These are phyloP conservation scores for Bicyclus anynana DNA, from an alignment of 1,140 invertebrate species.

Conservation along the genomic window DNA sequence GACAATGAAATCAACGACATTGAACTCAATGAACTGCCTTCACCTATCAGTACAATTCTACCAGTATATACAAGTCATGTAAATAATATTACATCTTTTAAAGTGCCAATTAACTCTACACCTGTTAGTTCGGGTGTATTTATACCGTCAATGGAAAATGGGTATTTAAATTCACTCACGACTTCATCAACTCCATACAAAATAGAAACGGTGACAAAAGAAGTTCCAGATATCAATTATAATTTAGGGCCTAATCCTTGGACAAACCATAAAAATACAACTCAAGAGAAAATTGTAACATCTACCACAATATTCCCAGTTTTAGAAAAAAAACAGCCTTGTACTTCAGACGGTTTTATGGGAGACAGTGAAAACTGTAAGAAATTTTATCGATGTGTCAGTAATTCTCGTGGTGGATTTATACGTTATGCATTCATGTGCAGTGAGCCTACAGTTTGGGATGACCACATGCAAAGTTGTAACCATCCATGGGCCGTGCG, in stretches of 20 bases:
- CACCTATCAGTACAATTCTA: conserved; percentile 40
- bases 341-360: conserved; percentile 81
- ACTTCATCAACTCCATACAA: conserved; percentile 12
- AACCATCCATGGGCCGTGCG: conserved; percentile 81
- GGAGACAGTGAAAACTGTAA: conserved; percentile 83
- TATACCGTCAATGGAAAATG: neutral
- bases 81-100: conserved; percentile 7
- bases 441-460: conserved; percentile 85
- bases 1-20: conserved; percentile 57
- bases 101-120: neutral
- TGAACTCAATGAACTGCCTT: conserved; percentile 47
- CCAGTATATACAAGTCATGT: conserved; percentile 2
- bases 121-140: neutral
- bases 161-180: neutral
- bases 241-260: conserved; percentile 5
- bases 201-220: neutral
- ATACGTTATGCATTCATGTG: conserved; percentile 84
- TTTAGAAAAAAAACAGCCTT: conserved; percentile 30
- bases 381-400: conserved; percentile 88
- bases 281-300: neutral
- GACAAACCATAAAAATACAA: conserved; percentile 4
- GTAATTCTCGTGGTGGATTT: conserved; percentile 78
- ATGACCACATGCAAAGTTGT: conserved; percentile 80
- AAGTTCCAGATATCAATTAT: conserved; percentile 2
- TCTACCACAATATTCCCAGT: conserved; percentile 5